Percentiles rank a stretch among this genome's conserved stretches.
phyloP scores from a whole-genome alignment of 2,888 invertebrate species.

The Diloba caeruleocephala region DNA sequence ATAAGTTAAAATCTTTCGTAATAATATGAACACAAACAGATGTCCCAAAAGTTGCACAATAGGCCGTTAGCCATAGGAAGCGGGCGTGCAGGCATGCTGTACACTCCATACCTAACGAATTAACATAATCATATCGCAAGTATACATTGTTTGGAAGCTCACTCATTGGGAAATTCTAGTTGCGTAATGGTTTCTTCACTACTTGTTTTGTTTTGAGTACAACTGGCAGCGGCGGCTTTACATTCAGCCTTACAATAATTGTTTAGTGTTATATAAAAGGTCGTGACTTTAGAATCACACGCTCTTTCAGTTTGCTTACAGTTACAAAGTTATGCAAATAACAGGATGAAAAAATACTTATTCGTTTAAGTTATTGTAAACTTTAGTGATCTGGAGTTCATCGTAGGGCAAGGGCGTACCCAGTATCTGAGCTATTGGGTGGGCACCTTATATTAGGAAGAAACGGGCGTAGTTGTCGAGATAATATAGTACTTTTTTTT shows the following conservation, averaged over 20 bases:
- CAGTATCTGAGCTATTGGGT: too few species aligned
- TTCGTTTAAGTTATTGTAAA: too few species aligned
- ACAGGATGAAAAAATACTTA: too few species aligned
- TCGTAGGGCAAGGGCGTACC: too few species aligned
- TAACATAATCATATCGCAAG: conserved; percentile 16
- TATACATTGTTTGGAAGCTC: conserved; percentile 10
- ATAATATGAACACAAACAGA: conserved; percentile 49
- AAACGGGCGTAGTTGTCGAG: too few species aligned
- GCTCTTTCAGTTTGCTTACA: conserved; percentile 3
- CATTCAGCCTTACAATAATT: too few species aligned
- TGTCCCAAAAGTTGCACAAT: conserved; percentile 67
- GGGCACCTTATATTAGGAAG: too few species aligned
- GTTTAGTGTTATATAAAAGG: not conserved
- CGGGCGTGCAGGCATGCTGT: conserved; percentile 63
- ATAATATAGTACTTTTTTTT: too few species aligned
- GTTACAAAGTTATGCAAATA: conserved; percentile 12
- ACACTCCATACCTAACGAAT: conserved; percentile 12
- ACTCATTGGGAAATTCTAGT: not conserved
- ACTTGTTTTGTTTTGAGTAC: conserved; percentile 10
- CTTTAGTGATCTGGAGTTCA: too few species aligned
- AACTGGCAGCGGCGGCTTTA: conserved; percentile 10
- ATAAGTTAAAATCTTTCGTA: conserved; percentile 45
- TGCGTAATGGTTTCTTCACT: conserved; percentile 12
- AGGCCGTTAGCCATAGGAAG: conserved; percentile 66
- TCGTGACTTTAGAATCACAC: conserved; percentile 9